Conservation (phyloP, 2,888 invertebrate genomes). For the Thecocarcelia acutangulata region DNA sequence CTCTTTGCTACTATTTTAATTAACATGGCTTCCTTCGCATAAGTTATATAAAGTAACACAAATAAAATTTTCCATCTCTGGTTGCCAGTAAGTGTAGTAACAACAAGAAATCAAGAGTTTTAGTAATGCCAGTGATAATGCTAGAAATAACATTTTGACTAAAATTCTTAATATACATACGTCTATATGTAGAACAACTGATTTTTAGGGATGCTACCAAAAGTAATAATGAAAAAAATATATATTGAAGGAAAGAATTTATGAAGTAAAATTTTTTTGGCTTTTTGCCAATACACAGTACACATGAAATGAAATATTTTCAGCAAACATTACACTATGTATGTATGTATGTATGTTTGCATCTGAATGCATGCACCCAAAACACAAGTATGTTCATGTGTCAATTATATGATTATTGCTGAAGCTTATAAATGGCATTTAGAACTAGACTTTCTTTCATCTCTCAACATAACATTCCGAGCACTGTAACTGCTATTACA, state of each 20-base stretch:
- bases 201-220: slow-evolving; percentile 46
- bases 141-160: not conserved
- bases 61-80: too few species aligned
- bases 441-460: slow-evolving; percentile 31
- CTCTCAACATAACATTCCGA: slow-evolving; percentile 5
- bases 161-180: not conserved
- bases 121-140: not conserved
- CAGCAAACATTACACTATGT: slow-evolving; percentile 32
- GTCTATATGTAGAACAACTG: not conserved
- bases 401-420: slow-evolving; percentile 11
- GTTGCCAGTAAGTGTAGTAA: not conserved
- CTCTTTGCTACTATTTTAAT: too few species aligned
- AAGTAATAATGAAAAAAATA: not conserved
- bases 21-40: too few species aligned
- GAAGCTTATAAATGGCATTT: slow-evolving; percentile 20
- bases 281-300: slow-evolving; percentile 41
- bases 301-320: slow-evolving; percentile 56
- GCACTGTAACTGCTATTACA: not conserved
- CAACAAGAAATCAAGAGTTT: not conserved
- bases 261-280: slow-evolving; percentile 54
- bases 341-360: not conserved
- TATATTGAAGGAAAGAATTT: slow-evolving; percentile 29
- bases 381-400: not conserved
- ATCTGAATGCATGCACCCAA: not conserved
- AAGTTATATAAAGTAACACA: too few species aligned